Conservation (phyloP, 2,113 vertebrate genomes). For the Eidolon helvum region DNA sequence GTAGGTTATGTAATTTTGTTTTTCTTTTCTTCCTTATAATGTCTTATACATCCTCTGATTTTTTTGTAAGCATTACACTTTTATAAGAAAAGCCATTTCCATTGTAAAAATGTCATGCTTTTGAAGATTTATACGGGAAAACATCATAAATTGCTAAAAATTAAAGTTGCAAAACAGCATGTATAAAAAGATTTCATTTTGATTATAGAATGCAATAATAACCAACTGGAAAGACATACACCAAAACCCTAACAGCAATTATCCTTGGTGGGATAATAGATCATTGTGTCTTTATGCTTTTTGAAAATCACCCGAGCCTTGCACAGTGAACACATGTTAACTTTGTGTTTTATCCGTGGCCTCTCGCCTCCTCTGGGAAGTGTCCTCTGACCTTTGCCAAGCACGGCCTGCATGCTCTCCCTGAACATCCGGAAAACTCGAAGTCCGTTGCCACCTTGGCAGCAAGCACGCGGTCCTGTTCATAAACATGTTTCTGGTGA, state of each 20-base stretch:
- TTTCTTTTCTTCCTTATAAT: background rate
- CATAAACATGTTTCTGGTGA: background rate
- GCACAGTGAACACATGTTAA: background rate
- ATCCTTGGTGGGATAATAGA: background rate
- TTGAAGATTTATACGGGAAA: slow-evolving; percentile 33
- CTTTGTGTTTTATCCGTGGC: background rate
- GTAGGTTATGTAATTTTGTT: background rate
- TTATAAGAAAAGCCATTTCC: background rate
- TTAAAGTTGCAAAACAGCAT: background rate
- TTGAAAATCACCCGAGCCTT: background rate
- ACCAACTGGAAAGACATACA: background rate
- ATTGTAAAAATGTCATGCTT: background rate
- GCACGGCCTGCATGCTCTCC: background rate
- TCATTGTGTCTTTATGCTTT: background rate
- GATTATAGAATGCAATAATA: background rate
- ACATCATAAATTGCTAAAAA: slow-evolving; percentile 24
- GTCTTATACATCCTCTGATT: too few species aligned
- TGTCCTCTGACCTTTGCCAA: background rate
- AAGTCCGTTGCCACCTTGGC: background rate
- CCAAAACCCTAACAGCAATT: background rate
- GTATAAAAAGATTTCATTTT: background rate
- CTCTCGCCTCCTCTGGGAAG: background rate
- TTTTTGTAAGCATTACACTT: background rate
- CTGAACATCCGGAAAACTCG: background rate
- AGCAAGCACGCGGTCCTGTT: background rate